Conservation (phyloP, 2,888 invertebrate genomes). For the Eledona agricola region DNA sequence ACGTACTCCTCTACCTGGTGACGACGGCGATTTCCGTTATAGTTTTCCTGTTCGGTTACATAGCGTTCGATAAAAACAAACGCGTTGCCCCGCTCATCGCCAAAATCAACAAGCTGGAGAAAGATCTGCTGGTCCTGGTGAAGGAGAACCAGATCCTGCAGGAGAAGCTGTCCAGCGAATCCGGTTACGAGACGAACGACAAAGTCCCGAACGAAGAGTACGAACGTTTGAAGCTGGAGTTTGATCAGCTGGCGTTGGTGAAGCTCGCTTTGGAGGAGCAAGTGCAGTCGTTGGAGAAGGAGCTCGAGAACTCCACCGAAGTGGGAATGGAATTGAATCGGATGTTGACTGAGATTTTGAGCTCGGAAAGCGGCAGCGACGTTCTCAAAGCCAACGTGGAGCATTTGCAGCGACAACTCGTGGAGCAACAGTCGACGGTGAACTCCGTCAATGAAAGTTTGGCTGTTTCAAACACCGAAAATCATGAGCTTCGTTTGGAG, state of each 20-base stretch:
- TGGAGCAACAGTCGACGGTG: slow-evolving; percentile 70
- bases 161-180: slow-evolving; percentile 56
- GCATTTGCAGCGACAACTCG: slow-evolving; percentile 71
- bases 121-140: slow-evolving; percentile 67
- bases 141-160: slow-evolving; percentile 74
- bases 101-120: slow-evolving; percentile 72
- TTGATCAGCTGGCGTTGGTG: slow-evolving; percentile 65
- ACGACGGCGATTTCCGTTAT: slow-evolving; percentile 77
- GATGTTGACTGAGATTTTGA: slow-evolving; percentile 73
- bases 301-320: slow-evolving; percentile 83
- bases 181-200: slow-evolving; percentile 21
- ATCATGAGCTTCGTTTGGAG: slow-evolving; percentile 64
- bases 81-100: slow-evolving; percentile 76
- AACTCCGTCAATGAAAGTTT: slow-evolving; percentile 65
- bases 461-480: slow-evolving; percentile 66
- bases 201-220: slow-evolving; percentile 79
- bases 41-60: slow-evolving; percentile 78
- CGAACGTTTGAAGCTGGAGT: slow-evolving; percentile 71
- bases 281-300: slow-evolving; percentile 73
- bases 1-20: slow-evolving; percentile 50
- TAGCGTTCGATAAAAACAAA: slow-evolving; percentile 78
- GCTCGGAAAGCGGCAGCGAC: slow-evolving; percentile 73
- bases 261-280: slow-evolving; percentile 72
- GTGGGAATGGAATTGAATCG: slow-evolving; percentile 79
- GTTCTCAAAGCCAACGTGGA: slow-evolving; percentile 70